Conservation (phyloP, 2,113 vertebrate genomes). For the Tautogolabrus adspersus region DNA sequence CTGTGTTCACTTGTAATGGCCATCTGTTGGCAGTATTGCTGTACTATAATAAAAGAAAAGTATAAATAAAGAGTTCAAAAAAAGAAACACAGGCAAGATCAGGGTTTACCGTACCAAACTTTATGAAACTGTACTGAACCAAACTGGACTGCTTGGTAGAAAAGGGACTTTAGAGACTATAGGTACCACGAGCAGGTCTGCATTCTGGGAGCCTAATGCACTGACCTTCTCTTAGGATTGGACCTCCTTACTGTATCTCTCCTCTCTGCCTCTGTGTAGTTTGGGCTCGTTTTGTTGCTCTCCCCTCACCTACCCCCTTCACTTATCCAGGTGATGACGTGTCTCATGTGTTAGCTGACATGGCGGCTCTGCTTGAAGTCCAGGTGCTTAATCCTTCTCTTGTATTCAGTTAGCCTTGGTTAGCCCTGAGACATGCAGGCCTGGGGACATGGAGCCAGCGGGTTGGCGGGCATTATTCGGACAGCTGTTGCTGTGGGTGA, state of each 20-base stretch:
- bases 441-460: slow-evolving; percentile 51
- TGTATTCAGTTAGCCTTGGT: slow-evolving; percentile 55
- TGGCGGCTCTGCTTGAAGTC: slow-evolving; percentile 42
- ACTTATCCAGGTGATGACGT: slow-evolving; percentile 67
- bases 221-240: too few species aligned
- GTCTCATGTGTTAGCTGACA: slow-evolving; percentile 38
- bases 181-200: too few species aligned
- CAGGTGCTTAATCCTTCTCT: slow-evolving; percentile 63
- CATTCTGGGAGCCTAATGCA: too few species aligned
- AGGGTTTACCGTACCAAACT: too few species aligned
- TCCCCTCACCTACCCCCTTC: slow-evolving; percentile 10
- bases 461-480: slow-evolving; percentile 45
- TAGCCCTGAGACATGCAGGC: slow-evolving; percentile 41
- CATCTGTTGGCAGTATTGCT: too few species aligned
- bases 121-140: too few species aligned
- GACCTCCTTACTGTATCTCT: neutral
- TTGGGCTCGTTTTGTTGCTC: slow-evolving; percentile 74
- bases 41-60: too few species aligned
- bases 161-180: too few species aligned
- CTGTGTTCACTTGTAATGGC: too few species aligned
- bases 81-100: too few species aligned
- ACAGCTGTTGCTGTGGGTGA: slow-evolving; percentile 59
- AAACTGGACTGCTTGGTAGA: too few species aligned
- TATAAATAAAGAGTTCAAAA: too few species aligned
- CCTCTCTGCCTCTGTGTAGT: neutral